Evolutionary conservation across 2,888 invertebrate species (phyloP).

Genomic region (Prenolepis imparis): DNA sequence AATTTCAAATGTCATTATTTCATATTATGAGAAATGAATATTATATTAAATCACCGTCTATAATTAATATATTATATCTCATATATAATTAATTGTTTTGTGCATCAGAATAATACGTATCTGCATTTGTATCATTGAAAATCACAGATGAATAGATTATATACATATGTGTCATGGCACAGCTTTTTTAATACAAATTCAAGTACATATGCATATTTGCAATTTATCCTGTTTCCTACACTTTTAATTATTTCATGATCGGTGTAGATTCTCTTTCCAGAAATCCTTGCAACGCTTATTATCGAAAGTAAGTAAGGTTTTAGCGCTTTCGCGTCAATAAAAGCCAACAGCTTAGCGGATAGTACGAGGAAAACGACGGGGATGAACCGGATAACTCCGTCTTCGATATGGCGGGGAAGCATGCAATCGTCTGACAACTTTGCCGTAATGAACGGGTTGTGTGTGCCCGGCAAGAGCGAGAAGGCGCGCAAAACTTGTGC

Average conservation of each 20-base stretch:
- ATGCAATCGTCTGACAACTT: constrained; percentile 71
- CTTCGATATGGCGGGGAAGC: constrained; percentile 44
- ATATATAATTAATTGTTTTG: not conserved
- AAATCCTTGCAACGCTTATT: constrained; percentile 21
- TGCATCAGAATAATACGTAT: not conserved
- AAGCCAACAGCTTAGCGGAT: constrained; percentile 19
- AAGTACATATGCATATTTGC: not conserved
- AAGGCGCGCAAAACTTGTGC: constrained; percentile 36
- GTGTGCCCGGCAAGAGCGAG: constrained; percentile 25
- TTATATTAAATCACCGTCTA: not conserved
- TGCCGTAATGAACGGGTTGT: constrained; percentile 67
- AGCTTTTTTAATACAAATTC: not conserved
- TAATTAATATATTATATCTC: not conserved
- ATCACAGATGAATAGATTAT: not conserved
- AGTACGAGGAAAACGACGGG: constrained; percentile 49
- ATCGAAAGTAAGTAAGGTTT: constrained; percentile 40
- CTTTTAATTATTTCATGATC: not conserved
- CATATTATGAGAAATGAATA: not conserved
- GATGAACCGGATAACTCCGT: constrained; percentile 39
- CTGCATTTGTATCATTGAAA: not conserved
- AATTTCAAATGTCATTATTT: constrained; percentile 1
- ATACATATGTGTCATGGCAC: not conserved
- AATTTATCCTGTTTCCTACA: not conserved
- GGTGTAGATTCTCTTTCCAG: constrained; percentile 2
- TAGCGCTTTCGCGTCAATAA: constrained; percentile 37